phyloP scores from a whole-genome alignment of 2,113 vertebrate species.

The Salvelinus sp. region DNA sequence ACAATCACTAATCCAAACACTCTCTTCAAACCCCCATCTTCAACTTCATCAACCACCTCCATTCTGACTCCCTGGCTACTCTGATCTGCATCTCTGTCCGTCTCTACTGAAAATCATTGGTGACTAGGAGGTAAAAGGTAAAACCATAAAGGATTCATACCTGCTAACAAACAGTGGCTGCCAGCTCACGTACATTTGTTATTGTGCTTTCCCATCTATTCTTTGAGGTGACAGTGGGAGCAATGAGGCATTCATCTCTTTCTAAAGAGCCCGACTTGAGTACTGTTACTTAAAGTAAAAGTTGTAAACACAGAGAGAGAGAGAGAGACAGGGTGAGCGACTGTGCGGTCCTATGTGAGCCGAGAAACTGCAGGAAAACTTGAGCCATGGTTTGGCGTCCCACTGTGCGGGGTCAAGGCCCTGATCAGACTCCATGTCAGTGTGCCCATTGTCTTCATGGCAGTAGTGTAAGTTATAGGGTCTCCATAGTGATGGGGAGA shows the following conservation, averaged over 20 bases:
- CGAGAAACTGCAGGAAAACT: conserved; percentile 48
- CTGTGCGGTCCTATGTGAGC: not conserved
- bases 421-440: conserved; percentile 99
- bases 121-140: not conserved
- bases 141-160: not conserved
- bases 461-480: conserved; percentile 91
- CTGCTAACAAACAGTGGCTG: not conserved
- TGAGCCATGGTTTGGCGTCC: conserved; percentile 79
- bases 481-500: conserved; percentile 90
- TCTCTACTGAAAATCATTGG: not conserved
- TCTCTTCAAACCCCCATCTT: not conserved
- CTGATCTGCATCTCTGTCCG: not conserved
- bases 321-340: not conserved
- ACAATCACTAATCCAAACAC: not conserved
- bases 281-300: conserved; percentile 18
- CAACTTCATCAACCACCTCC: not conserved
- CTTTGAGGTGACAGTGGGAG: not conserved
- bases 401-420: conserved; percentile 85
- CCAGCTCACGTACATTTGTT: not conserved
- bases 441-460: conserved; percentile 87
- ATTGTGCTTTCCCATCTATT: not conserved
- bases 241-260: conserved; percentile 10
- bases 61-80: not conserved
- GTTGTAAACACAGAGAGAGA: not conserved
- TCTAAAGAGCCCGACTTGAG: conserved; percentile 2